Base-by-base conservation (phyloP, 37 sponge, comb jelly and placozoan species). In the Geodia barretti region DNA sequence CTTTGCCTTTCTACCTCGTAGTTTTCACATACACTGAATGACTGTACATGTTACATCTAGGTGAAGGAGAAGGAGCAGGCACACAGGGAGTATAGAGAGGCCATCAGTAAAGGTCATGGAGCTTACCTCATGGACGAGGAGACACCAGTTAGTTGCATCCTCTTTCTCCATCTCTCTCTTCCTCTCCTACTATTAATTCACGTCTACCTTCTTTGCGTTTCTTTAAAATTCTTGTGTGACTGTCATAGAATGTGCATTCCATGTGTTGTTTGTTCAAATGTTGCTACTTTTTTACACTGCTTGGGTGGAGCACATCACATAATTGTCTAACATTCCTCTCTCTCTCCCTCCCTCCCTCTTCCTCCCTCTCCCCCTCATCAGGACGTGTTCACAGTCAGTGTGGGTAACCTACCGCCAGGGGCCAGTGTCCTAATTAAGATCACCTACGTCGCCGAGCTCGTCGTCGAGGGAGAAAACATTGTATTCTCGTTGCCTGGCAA, bases 101-200 rank as follows among this genome's bases (percentile, higher is more conserved):
- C 99, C 74, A 95, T 98, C 65, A 89, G 91, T 54, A 83, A 94
- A 74, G 99, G 99, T 23, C 97, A 98, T 80, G 99, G 99, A 26
- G 99, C 99, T 26, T 98, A 98, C 82, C 97, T 98, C 78, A 98
- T 98, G 99, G 99, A 98, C 39, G 97, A 96, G 62, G 99, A 98
- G 75, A 92, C 96, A 60, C 95, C 96, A 37, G 96, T 98, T 34
- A 83, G 87, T 88, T n/a, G 24, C 65, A 28, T 68, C 33, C 20
- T 70, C 17, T 21, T 58, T 0, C 30, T 41, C 33, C 34, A 32
- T 73, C 37, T 81, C 72, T 64, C 68, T 64, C 43, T 37, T 38
- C 2, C 43, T 40, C 60, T 47, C 54, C 54, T 47, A 17, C 54
- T 17, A 7, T 47, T 47, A 17, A 47, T 47, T 47, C 14, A 7